Evolutionary conservation across 2,797 vertebrate species (phyloP), one percentile per base, ranked within the genome.

Genomic region (Liparis tanakae): DNA sequence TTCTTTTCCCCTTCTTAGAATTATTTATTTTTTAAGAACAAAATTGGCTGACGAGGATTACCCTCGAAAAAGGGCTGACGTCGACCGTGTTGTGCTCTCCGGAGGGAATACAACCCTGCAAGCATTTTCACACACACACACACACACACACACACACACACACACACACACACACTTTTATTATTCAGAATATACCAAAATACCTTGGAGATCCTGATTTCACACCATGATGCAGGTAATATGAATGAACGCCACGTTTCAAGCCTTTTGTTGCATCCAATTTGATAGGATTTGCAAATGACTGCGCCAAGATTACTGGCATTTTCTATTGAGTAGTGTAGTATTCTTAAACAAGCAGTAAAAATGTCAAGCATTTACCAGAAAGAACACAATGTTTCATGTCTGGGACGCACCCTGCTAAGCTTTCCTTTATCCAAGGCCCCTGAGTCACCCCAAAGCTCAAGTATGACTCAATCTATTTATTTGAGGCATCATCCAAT

Each of bases 11-110:
- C 5, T 0, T 73, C 74, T 72, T 53, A 61, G 55, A 69, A 59
- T 30, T 30, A 68, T 74, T 73, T 51, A 14, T 60, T 51, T 56
- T 59, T 73, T 70, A 30, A 30, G 25, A 30, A 30, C 46, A 30
- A 76, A 57, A 64, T 60, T 70, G 72, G 54, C 17, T 78, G 71
- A 58, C 15, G 4, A 60, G 75, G 75, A 76, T 77, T 70, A 76
- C 46, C 51, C 25, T 30, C 61, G 30, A n/a, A 67, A 36, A n/a
- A 67, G 46, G 44, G 67, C 73, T 80, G 77, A 85, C 66, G 30
- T 68, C 30, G 22, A 51, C 41, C 75, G 44, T 1, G 70, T 37
- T 67, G 59, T 7, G 53, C 70, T 67, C 46, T 61, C 53, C 15
- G 34, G 59, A 68, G 54, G 68, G n/a, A 84, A 36, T 53, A 7